Evolutionary conservation across 2,797 vertebrate genomes (phyloP).

Genomic region (Dipus sagitta): DNA sequence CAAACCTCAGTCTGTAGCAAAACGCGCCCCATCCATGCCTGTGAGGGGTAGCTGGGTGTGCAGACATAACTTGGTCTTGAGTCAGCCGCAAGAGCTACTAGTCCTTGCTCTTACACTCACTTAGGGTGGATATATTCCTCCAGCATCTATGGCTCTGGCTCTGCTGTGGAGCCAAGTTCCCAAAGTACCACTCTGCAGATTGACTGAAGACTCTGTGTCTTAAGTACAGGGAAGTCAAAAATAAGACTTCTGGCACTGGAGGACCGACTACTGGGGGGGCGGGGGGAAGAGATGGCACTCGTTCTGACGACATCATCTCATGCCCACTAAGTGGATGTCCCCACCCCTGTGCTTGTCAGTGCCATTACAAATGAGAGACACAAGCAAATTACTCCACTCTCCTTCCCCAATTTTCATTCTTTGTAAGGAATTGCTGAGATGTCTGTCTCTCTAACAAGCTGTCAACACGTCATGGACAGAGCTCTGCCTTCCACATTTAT

Average conservation of each 20-base stretch:
- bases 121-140: background rate
- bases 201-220: background rate
- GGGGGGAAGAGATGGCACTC: background rate
- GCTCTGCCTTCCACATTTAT: background rate
- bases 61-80: background rate
- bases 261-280: background rate
- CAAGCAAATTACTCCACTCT: background rate
- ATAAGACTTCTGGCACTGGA: background rate
- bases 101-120: background rate
- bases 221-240: background rate
- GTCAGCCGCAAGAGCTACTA: background rate
- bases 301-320: background rate
- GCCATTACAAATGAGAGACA: background rate
- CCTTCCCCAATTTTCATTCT: background rate
- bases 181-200: accelerated
- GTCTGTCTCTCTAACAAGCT: background rate
- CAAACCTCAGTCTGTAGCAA: background rate
- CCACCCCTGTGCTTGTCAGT: accelerated
- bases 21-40: background rate
- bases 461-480: background rate
- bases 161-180: background rate
- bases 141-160: background rate
- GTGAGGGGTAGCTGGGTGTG: background rate
- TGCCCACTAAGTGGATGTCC: background rate
- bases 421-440: background rate